Evolutionary conservation across 2,797 vertebrate species (phyloP), one percentile per base, ranked within the genome.

Genomic region (Bovichtus diacanthus): DNA sequence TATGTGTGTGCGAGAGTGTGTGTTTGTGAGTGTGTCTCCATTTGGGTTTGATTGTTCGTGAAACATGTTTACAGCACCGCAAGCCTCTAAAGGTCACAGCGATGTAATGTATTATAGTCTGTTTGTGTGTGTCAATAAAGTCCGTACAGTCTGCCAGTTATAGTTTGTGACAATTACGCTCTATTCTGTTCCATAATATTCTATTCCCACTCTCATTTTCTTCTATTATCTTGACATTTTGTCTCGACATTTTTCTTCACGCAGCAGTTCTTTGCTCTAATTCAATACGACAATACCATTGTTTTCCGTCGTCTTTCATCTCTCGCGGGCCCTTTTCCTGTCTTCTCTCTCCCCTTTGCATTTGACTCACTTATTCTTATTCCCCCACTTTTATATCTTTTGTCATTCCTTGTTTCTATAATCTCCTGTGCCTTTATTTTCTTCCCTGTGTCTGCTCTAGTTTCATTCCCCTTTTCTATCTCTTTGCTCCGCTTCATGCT

Each of bases 11-110:
- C 36, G 43, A 25, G 34, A 46, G 25, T 68, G 23, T 34, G 39
- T 49, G 44, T 46, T 23, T 29, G 66, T 49, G 75, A 64, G 51
- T 39, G 61, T 27, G 59, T 86, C 82, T 88, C 38, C 66, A 76
- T 87, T 77, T 67, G 62, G 80, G 61, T 80, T 54, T 81, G 77
- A 88, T 90, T 88, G 84, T 74, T 87, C 9, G 5, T 86, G 61
- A 90, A 90, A 84, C 59, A 71, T 65, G 51, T 91, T 87, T 87
- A 91, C 53, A 38, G 80, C 83, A 44, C 21, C 29, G 19, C 64
- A 47, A 64, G 70, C 80, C 69, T 54, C 59, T 49, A 89, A 90
- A 93, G 88, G 88, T 92, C 84, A 77, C 61, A 46, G 71, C 51
- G 62, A 27, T 76, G 47, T 47, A 31, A 76, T 86, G 84, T 79